Evolutionary conservation across 2,888 invertebrate species (phyloP), one percentile per base, ranked within the genome.

Genomic region (Dendrolimus pini): DNA sequence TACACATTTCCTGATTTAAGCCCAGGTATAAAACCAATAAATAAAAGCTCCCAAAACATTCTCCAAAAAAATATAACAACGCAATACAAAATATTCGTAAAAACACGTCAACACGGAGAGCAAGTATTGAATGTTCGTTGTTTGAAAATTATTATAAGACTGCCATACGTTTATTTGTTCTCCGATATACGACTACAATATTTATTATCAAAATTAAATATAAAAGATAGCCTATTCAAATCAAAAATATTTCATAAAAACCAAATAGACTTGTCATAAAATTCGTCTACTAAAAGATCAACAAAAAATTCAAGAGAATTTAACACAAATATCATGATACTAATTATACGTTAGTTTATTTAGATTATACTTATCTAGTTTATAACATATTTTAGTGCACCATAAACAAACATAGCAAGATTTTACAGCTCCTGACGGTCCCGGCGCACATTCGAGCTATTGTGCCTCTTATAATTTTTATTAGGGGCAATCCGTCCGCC

Each of bases 391-490:
- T 90, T 90, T 89, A 90, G 86, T 89, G 89, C 82, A 80, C 78
- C 85, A 88, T 90, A 90, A 89, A 89, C 89, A 89, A 90, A 89
- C 89, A 89, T 83, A 88, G 88, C 83, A 78, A 83, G 84, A 83
- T 83, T 89, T 89, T 89, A 89, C 85, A 81, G 82, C 89, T 85
- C 83, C 88, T 84, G 88, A 79, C 88, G 83, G 81, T 80, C 83
- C 74, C 82, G 82, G 75, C 81, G 83, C 87, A 85, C 86, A 87
- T 85, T 84, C 82, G 81, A 81, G 71, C 81, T 83, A 89, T 90
- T 90, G 89, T 89, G 89, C 87, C 84, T 88, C 86, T 89, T 90
- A 90, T 90, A 90, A 89, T 90, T 90, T 90, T 90, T 89, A 90
- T 89, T 89, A 84, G 86, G 85, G 89, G 89, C 90, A 89, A 90